Evolutionary conservation across 2,797 vertebrate species (phyloP).

Genomic region (Sebastiscus tertius): DNA sequence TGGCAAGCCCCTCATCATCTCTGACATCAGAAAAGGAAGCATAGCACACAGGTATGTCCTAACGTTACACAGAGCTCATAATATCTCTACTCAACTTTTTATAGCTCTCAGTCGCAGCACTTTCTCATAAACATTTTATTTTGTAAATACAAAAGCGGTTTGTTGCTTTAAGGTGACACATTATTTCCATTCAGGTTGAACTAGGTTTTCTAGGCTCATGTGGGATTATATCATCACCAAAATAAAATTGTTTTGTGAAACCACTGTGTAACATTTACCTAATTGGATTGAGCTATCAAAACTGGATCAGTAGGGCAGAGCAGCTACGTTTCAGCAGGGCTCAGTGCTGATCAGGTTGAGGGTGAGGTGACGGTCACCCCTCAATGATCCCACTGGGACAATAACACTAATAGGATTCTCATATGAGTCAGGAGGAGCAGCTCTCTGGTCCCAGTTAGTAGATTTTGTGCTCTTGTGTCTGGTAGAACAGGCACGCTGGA

Average conservation of each 20-base stretch:
- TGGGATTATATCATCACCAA: constrained; percentile 31
- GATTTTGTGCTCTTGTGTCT: constrained; percentile 41
- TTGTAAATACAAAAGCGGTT: background rate
- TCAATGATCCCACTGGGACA: constrained; percentile 45
- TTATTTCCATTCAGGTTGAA: background rate
- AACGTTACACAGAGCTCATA: background rate
- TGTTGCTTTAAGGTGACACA: background rate
- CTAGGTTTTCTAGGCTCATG: background rate
- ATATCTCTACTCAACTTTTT: background rate
- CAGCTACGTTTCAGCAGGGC: constrained; percentile 54
- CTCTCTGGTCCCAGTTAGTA: constrained; percentile 24
- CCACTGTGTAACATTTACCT: constrained; percentile 49
- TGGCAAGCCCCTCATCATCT: constrained; percentile 95
- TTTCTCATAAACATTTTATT: background rate
- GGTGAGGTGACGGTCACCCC: constrained; percentile 70
- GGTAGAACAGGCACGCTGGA: constrained; percentile 95
- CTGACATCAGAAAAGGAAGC: constrained; percentile 96
- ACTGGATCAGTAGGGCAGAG: constrained; percentile 69
- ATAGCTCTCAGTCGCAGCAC: background rate
- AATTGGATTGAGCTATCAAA: constrained; percentile 73
- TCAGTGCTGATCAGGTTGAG: constrained; percentile 64
- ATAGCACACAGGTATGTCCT: constrained; percentile 93
- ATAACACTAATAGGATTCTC: constrained; percentile 69
- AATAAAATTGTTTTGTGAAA: constrained; percentile 34
- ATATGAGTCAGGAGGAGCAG: constrained; percentile 48